Conservation (phyloP, 2,113 vertebrate species). For the Calidris pugnax region DNA sequence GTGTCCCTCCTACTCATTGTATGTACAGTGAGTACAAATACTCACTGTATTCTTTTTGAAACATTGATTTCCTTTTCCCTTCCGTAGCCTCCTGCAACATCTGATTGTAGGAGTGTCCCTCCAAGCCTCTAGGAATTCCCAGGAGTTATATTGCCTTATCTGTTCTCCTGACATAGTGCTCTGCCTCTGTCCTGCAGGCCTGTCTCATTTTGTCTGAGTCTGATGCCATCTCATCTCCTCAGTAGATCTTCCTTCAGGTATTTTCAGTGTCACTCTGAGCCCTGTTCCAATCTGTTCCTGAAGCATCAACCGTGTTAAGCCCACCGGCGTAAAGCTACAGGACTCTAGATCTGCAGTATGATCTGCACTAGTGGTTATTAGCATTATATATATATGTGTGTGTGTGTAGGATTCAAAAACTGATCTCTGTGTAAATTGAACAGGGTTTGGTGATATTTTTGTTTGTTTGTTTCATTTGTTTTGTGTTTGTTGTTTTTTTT, state of each 20-base stretch:
- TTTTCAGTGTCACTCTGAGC: background rate
- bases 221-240: background rate
- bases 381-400: background rate
- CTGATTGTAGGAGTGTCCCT: fast-evolving
- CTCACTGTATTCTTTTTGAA: no score
- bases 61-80: background rate
- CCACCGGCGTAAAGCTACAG: background rate
- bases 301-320: background rate
- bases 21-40: no score
- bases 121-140: background rate
- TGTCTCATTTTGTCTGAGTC: background rate
- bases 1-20: fast-evolving
- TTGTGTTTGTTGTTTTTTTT: background rate
- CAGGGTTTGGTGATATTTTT: background rate
- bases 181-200: background rate
- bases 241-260: background rate
- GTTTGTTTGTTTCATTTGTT: no score
- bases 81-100: background rate
- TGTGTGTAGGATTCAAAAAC: background rate
- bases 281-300: background rate
- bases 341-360: background rate
- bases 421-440: background rate
- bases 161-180: background rate
- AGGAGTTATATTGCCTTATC: fast-evolving
- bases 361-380: background rate